These are phyloP conservation scores for Typhlichthys subterraneus DNA, from an alignment of 2,797 vertebrate genomes.

Conservation along the genomic window DNA sequence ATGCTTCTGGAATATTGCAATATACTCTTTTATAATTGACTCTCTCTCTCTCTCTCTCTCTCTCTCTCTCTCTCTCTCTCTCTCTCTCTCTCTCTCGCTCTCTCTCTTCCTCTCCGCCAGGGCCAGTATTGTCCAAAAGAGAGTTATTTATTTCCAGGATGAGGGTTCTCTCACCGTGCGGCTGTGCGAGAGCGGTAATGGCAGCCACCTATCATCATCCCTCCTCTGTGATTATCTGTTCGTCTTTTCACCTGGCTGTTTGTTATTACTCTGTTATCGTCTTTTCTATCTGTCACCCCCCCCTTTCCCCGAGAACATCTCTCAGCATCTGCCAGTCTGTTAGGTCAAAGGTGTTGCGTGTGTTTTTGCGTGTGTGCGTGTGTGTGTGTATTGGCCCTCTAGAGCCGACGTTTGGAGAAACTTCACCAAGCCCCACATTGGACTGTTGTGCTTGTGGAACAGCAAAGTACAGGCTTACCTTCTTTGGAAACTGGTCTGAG, in stretches of 20 bases:
- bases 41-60: too few relatives aligned
- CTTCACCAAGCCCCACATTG: slow-evolving; percentile 81
- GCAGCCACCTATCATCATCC: slow-evolving; percentile 27
- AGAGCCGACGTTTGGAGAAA: slow-evolving; percentile 80
- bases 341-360: background rate
- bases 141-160: slow-evolving; percentile 95
- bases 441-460: slow-evolving; percentile 97
- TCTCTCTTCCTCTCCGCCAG: slow-evolving; percentile 63
- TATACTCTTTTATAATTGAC: too few relatives aligned
- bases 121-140: slow-evolving; percentile 95
- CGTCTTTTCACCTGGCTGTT: background rate
- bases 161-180: slow-evolving; percentile 92
- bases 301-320: background rate
- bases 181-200: slow-evolving; percentile 95
- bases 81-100: background rate
- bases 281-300: background rate
- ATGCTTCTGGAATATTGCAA: too few relatives aligned
- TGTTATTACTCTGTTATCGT: background rate
- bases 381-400: slow-evolving; percentile 32
- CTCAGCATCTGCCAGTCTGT: background rate
- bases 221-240: slow-evolving; percentile 3
- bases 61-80: slow-evolving; percentile 22
- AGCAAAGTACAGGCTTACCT: slow-evolving; percentile 95
- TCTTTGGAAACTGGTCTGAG: slow-evolving; percentile 97
- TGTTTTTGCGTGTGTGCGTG: background rate